Base-by-base conservation (phyloP, 2,113 vertebrate genomes). In the Lepus americanus region DNA sequence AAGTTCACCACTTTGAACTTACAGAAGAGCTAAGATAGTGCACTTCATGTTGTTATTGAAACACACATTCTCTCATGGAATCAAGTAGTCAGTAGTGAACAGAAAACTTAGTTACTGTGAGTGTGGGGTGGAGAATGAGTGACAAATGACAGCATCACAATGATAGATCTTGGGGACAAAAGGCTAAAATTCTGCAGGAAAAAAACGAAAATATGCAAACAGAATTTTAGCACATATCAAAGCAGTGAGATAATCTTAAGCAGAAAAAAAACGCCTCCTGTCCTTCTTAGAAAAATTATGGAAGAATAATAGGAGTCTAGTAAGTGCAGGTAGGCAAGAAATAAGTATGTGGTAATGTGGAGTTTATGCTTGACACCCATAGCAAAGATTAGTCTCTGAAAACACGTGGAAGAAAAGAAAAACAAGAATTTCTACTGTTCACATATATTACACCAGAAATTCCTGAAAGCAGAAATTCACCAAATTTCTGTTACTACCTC, bases 391-490 rank as follows among this genome's bases (percentile, higher is more conserved):
- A n/a, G 17, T 12, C 33, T 87, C 39, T 39, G 49, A 36, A 66
- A 51, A 33, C 25, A 64, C 10, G 31, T 10, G 4, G 10, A 66
- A 14, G 27, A 89, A 96, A 33, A 66, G 12, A 74, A 4, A 73
- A 92, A 79, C 3, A 49, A 9, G 33, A 85, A 9, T 72, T 51
- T 85, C 76, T 84, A 72, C 10, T 73, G 19, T 23, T 92, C 13
- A 17, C 23, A 8, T 85, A 29, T 61, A n/a, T 80, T 85, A n/a
- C 63, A n/a, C 70, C n/a, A 92, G 29, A 94, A 95, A 51, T 92
- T 74, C 14, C 63, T 80, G 55, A 79, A 74, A 95, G 64, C 64
- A 88, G 76, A 14, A 88, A 94, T 89, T 93, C 33, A 78, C 20
- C 17, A 67, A 94, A 80, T 93, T 72, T 87, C 69, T 88, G 3